These are phyloP conservation scores for Euproctis similis DNA, from an alignment of 2,888 invertebrate species.

Conservation along the genomic window DNA sequence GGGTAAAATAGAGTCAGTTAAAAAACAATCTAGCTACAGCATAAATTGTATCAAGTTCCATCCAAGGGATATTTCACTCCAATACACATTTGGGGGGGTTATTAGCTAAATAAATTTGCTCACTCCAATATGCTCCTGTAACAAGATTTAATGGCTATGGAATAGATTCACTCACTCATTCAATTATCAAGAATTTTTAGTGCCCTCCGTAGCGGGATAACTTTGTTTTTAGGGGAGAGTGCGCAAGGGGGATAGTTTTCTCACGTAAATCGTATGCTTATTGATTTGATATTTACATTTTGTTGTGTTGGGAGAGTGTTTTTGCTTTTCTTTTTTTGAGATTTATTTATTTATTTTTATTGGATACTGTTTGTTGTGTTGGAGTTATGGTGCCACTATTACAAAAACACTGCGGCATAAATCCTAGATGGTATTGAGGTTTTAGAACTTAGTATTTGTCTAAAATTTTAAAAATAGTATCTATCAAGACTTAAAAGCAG, in stretches of 20 bases:
- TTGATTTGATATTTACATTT: conserved; percentile 41
- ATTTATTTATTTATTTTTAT: too few relatives aligned
- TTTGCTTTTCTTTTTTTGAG: too few relatives aligned
- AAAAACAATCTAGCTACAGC: conserved; percentile 7
- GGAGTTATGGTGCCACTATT: too few relatives aligned
- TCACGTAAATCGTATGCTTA: conserved; percentile 55
- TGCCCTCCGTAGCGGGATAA: conserved; percentile 64
- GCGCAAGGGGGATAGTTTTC: conserved; percentile 58
- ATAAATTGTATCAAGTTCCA: conserved; percentile 17
- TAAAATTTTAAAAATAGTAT: too few relatives aligned
- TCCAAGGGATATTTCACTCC: conserved; percentile 47
- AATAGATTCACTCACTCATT: conserved; percentile 65
- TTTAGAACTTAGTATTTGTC: too few relatives aligned
- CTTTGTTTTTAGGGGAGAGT: conserved; percentile 66
- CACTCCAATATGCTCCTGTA: conserved; percentile 74
- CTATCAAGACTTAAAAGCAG: too few relatives aligned
- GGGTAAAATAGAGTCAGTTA: too few relatives aligned
- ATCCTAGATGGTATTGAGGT: too few relatives aligned
- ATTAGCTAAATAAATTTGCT: conserved; percentile 76
- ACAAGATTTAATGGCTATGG: conserved; percentile 76
- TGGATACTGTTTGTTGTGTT: too few relatives aligned
- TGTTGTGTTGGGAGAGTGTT: conserved; percentile 1
- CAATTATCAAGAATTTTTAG: conserved; percentile 76
- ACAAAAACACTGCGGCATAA: too few relatives aligned
- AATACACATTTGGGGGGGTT: conserved; percentile 49